phyloP scores from a whole-genome alignment of 2,113 vertebrate species.

The Ammodytes marinus region DNA sequence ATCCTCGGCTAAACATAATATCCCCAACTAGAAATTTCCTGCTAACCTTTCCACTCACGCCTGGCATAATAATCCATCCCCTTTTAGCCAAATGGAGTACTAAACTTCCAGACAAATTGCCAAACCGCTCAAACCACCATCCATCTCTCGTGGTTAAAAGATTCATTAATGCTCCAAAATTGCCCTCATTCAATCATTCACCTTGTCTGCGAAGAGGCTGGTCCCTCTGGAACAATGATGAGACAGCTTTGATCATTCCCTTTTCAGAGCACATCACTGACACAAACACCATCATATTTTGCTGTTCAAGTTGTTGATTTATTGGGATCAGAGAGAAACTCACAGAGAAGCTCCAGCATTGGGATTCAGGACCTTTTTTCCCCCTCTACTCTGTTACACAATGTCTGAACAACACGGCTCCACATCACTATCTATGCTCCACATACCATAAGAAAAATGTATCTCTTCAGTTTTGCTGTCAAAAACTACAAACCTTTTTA shows the following conservation, averaged over 20 bases:
- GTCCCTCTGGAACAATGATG: neutral
- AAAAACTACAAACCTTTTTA: constrained; percentile 42
- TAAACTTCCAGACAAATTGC: constrained; percentile 43
- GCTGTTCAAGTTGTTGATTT: constrained; percentile 48
- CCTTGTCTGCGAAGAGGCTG: constrained; percentile 14
- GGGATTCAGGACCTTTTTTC: constrained; percentile 49
- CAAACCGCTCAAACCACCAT: constrained; percentile 38
- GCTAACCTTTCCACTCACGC: constrained; percentile 31
- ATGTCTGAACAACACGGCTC: constrained; percentile 40
- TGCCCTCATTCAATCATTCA: constrained; percentile 54
- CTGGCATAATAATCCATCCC: constrained; percentile 10
- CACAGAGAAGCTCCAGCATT: constrained; percentile 30
- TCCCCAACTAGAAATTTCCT: constrained; percentile 32
- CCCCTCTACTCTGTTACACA: constrained; percentile 28
- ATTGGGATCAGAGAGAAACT: constrained; percentile 47
- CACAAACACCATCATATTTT: constrained; percentile 39
- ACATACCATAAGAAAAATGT: constrained; percentile 49
- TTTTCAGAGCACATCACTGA: constrained; percentile 11
- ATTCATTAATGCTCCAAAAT: constrained; percentile 45
- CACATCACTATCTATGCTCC: constrained; percentile 2
- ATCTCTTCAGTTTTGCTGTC: constrained; percentile 18
- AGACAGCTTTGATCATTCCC: constrained; percentile 39
- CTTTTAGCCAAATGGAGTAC: constrained; percentile 1
- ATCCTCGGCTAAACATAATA: constrained; percentile 66
- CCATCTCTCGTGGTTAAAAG: constrained; percentile 29